These are phyloP conservation scores for Anodontia alba DNA, from an alignment of 2,888 invertebrate genomes.

Conservation along the genomic window DNA sequence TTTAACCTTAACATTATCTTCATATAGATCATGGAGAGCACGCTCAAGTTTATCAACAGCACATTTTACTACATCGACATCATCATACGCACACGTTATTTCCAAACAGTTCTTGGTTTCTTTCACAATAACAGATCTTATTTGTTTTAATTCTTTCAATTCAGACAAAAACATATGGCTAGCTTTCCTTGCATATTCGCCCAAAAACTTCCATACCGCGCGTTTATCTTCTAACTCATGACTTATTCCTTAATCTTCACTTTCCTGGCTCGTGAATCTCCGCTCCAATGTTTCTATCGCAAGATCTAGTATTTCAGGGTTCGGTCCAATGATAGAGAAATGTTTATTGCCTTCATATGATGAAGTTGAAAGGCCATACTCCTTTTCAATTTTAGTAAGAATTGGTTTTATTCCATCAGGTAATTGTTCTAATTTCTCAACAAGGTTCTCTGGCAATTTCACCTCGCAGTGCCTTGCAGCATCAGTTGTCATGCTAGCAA, in stretches of 20 bases:
- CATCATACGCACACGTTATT: constrained; percentile 43
- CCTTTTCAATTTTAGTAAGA: constrained; percentile 40
- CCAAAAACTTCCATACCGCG: constrained; percentile 53
- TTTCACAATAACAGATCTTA: constrained; percentile 38
- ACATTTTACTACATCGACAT: constrained; percentile 34
- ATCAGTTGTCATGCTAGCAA: not conserved
- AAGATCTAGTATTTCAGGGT: constrained; percentile 53
- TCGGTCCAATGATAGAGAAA: constrained; percentile 51
- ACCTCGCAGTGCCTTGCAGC: constrained; percentile 42
- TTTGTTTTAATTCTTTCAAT: constrained; percentile 30
- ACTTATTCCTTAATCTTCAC: constrained; percentile 24
- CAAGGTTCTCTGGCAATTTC: constrained; percentile 43
- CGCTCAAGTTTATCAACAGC: constrained; percentile 40
- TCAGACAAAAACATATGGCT: constrained; percentile 48
- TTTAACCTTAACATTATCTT: constrained; percentile 38
- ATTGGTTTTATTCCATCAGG: constrained; percentile 46
- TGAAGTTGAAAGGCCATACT: constrained; percentile 51
- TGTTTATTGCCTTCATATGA: constrained; percentile 33
- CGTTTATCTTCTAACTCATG: constrained; percentile 42
- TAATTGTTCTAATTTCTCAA: constrained; percentile 42
- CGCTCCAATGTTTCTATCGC: constrained; percentile 49
- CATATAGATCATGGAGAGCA: constrained; percentile 44
- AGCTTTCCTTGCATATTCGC: constrained; percentile 53
- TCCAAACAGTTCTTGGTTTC: constrained; percentile 42
- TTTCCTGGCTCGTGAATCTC: constrained; percentile 11